Percentiles rank a stretch among this genome's conserved stretches.
These are phyloP conservation scores for Ambastaia sidthimunki DNA, from an alignment of 2,797 vertebrate genomes.

Conservation along the genomic window DNA sequence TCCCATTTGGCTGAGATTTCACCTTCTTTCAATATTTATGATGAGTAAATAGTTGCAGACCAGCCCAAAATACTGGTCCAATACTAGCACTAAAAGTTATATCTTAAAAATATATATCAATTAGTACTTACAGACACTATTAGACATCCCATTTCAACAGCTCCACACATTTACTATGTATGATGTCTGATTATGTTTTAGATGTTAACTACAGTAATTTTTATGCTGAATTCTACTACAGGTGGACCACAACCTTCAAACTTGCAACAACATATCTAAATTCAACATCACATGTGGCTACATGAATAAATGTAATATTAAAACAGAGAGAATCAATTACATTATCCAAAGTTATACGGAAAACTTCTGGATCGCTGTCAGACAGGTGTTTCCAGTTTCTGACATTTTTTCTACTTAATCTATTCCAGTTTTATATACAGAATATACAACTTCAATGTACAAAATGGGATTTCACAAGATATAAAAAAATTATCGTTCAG, in stretches of 20 bases:
- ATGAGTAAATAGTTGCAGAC: neutral
- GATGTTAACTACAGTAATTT: neutral
- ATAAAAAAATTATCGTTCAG: neutral
- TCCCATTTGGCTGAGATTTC: neutral
- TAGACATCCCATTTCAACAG: neutral
- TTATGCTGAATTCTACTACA: neutral
- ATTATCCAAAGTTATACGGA: neutral
- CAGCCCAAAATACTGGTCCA: neutral
- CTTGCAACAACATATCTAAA: conserved; percentile 15
- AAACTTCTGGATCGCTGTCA: conserved; percentile 11
- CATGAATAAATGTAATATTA: conserved; percentile 23
- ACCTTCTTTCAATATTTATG: neutral
- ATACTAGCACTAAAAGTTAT: neutral
- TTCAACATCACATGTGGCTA: conserved; percentile 14
- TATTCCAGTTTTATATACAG: conserved; percentile 12
- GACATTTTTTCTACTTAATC: neutral
- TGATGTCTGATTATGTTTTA: neutral
- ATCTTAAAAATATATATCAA: neutral
- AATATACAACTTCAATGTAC: conserved; percentile 25
- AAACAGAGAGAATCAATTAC: conserved; percentile 13
- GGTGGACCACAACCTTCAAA: conserved; percentile 22
- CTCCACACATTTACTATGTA: neutral
- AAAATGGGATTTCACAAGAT: conserved; percentile 3
- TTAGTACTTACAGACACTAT: neutral
- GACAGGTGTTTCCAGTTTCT: conserved; percentile 4